phyloP scores from a whole-genome alignment of 2,113 vertebrate genomes.

The Hippolais icterina region DNA sequence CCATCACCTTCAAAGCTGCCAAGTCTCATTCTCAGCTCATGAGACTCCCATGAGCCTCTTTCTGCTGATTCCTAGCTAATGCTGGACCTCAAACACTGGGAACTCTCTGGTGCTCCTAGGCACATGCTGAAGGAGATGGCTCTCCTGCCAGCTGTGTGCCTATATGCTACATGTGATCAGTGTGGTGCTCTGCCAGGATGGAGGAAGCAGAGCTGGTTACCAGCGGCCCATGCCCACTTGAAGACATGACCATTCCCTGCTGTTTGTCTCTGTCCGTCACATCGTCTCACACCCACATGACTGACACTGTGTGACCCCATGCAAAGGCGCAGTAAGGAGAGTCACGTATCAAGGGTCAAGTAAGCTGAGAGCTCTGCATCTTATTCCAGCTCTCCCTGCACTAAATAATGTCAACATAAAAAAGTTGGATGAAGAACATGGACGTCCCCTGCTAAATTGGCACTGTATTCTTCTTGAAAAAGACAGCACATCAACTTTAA shows the following conservation, averaged over 20 bases:
- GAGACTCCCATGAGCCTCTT: background rate
- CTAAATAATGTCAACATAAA: background rate
- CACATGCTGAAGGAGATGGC: background rate
- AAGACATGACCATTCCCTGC: background rate
- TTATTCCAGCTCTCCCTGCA: background rate
- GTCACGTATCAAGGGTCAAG: background rate
- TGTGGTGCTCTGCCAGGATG: background rate
- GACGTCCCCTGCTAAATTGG: background rate
- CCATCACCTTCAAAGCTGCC: background rate
- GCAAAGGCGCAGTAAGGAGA: background rate
- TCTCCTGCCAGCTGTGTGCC: background rate
- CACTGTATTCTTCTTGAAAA: background rate
- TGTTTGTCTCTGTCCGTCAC: background rate
- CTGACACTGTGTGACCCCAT: background rate
- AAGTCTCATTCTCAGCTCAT: background rate
- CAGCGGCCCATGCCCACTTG: background rate
- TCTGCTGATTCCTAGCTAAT: background rate
- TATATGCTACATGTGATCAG: background rate
- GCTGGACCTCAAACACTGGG: accelerated
- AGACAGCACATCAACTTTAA: constrained; percentile 9
- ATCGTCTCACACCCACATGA: background rate
- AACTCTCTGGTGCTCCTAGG: background rate
- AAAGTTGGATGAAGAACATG: background rate
- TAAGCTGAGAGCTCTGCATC: constrained; percentile 30
- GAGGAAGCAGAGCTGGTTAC: background rate